These are phyloP conservation scores for Leptopilina myrica DNA, from an alignment of 2,888 invertebrate species.

Conservation along the genomic window DNA sequence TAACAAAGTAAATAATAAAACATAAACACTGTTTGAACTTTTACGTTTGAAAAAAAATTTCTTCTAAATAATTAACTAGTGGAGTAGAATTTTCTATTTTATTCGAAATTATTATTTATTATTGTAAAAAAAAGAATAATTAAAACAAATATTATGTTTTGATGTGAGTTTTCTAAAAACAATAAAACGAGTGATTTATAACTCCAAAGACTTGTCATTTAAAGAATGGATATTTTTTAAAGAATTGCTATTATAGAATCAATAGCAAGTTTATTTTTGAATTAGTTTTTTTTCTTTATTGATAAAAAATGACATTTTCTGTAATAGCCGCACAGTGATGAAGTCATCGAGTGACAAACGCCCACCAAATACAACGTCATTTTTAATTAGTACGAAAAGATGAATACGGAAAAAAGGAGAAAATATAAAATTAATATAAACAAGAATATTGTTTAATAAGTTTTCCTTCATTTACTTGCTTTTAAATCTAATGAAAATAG, in stretches of 20 bases:
- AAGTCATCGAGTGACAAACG: slow-evolving; percentile 65
- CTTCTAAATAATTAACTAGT: too few relatives aligned
- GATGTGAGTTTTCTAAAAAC: too few relatives aligned
- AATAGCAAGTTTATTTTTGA: slow-evolving; percentile 1
- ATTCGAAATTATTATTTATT: too few relatives aligned
- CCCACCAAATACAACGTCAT: slow-evolving; percentile 53
- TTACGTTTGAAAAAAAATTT: too few relatives aligned
- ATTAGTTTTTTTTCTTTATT: slow-evolving; percentile 40
- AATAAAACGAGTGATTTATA: too few relatives aligned
- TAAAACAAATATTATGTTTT: too few relatives aligned
- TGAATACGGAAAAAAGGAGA: neutral
- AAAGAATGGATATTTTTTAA: neutral
- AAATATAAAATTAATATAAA: neutral
- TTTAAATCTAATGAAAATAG: slow-evolving; percentile 45
- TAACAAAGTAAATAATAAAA: neutral
- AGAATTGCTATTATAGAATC: neutral
- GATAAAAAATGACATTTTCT: slow-evolving; percentile 62
- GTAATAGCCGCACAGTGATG: slow-evolving; percentile 63
- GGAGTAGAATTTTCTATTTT: neutral
- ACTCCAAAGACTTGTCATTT: neutral
- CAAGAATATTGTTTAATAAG: neutral
- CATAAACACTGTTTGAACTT: neutral
- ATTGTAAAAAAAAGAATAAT: too few relatives aligned
- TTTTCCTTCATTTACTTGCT: neutral
- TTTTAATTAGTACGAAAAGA: slow-evolving; percentile 41